phyloP scores from a whole-genome alignment of 2,797 vertebrate species.

The Columba guinea region DNA sequence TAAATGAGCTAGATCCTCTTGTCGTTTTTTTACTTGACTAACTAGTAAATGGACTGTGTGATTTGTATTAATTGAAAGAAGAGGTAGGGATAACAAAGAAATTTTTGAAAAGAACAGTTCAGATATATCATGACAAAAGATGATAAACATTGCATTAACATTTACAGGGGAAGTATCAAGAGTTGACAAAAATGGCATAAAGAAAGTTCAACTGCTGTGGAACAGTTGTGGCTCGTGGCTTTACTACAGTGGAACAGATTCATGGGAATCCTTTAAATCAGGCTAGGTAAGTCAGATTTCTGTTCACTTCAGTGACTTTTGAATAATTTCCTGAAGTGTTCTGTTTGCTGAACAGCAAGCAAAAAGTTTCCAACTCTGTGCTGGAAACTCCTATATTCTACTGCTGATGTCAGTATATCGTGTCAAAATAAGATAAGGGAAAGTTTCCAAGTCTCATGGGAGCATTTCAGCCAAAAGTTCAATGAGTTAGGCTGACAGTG shows the following conservation, averaged over 20 bases:
- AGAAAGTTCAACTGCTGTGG: neutral
- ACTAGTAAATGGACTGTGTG: neutral
- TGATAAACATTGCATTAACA: neutral
- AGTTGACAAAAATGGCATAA: neutral
- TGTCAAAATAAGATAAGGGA: neutral
- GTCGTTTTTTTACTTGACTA: neutral
- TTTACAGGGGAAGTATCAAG: neutral
- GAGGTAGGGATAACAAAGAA: neutral
- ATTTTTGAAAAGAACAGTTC: neutral
- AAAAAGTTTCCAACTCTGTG: neutral
- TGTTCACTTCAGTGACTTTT: neutral
- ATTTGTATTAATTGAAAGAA: neutral
- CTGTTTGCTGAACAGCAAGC: neutral
- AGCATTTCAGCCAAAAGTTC: neutral
- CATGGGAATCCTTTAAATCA: neutral
- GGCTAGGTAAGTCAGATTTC: neutral
- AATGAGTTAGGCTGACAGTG: neutral
- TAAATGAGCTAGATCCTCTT: neutral
- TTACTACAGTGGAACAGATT: neutral
- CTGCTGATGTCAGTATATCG: neutral
- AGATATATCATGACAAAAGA: neutral
- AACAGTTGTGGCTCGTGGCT: accelerated
- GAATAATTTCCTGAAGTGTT: neutral
- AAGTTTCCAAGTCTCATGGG: neutral
- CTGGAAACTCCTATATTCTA: neutral